Evolutionary conservation across 1,140 invertebrate species (phyloP).

Genomic region (Zaprionus kolodkinae): DNA sequence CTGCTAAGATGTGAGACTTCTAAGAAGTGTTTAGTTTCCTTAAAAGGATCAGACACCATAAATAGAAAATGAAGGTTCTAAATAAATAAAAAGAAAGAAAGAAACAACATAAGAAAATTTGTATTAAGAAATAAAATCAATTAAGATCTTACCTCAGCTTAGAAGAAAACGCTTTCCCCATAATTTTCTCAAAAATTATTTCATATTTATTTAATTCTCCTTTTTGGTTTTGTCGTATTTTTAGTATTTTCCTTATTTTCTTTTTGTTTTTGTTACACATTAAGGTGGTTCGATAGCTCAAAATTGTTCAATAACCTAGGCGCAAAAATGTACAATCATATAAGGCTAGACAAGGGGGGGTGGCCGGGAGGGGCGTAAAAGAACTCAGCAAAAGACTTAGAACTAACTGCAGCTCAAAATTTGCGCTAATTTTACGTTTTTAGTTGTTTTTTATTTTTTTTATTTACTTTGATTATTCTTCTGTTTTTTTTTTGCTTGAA

Average conservation of each 20-base stretch:
- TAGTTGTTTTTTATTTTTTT: slow-evolving; percentile 27
- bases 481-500: slow-evolving; percentile 50
- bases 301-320: slow-evolving; percentile 69
- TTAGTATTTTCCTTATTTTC: slow-evolving; percentile 58
- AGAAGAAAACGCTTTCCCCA: neutral
- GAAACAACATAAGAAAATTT: too few relatives aligned
- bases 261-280: slow-evolving; percentile 67
- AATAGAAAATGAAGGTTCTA: too few relatives aligned
- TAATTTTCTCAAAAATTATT: slow-evolving; percentile 67
- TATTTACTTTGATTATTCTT: slow-evolving; percentile 43
- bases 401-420: slow-evolving; percentile 68
- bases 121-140: too few relatives aligned
- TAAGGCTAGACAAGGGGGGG: slow-evolving; percentile 56
- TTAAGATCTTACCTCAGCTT: too few relatives aligned
- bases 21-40: neutral
- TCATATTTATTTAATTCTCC: slow-evolving; percentile 74
- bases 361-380: slow-evolving; percentile 1
- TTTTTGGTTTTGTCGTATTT: slow-evolving; percentile 47
- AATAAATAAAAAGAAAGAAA: too few relatives aligned
- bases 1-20: neutral
- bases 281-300: slow-evolving; percentile 80
- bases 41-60: too few relatives aligned
- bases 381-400: slow-evolving; percentile 51
- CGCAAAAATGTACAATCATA: slow-evolving; percentile 67
- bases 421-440: slow-evolving; percentile 57